Evolutionary conservation across 2,888 invertebrate species (phyloP).

Genomic region (Ophioninae sp.): DNA sequence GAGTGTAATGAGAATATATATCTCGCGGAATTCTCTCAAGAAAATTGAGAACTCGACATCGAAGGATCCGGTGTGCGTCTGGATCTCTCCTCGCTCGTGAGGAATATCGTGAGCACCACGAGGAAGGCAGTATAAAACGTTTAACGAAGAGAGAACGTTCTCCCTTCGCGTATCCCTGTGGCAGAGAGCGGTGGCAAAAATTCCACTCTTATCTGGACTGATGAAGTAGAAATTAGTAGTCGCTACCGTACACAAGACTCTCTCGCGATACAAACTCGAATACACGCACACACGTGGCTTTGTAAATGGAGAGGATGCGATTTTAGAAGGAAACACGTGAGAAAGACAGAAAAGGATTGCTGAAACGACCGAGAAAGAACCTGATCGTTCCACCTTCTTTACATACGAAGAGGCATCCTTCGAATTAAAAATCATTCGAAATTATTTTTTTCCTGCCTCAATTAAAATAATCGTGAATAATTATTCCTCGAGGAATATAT

Average conservation of each 20-base stretch:
- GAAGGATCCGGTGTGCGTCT: constrained; percentile 39
- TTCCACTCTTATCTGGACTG: constrained; percentile 79
- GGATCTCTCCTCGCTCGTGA: constrained; percentile 2
- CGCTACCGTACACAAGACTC: constrained; percentile 78
- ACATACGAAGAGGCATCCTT: constrained; percentile 20
- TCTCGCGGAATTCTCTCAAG: constrained; percentile 43
- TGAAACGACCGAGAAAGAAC: constrained; percentile 45
- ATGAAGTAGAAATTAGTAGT: constrained; percentile 81
- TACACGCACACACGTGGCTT: constrained; percentile 17
- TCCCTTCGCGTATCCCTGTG: constrained; percentile 46
- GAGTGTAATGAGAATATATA: constrained; percentile 16
- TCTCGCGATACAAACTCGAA: constrained; percentile 67
- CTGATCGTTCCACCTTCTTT: constrained; percentile 42
- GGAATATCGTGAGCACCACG: constrained; percentile 15
- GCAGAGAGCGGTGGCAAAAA: constrained; percentile 71
- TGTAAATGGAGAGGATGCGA: neutral
- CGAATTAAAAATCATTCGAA: constrained; percentile 20
- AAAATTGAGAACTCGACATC: constrained; percentile 60
- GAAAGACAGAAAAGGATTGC: constrained; percentile 48
- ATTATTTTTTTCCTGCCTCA: constrained; percentile 16
- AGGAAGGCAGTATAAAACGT: constrained; percentile 46
- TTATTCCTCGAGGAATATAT: neutral
- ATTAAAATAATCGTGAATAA: constrained; percentile 19
- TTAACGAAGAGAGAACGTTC: constrained; percentile 59
- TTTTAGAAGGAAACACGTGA: constrained; percentile 18